Base-by-base conservation (phyloP, 2,888 invertebrate genomes). In the Peribatodes rhomboidaria region DNA sequence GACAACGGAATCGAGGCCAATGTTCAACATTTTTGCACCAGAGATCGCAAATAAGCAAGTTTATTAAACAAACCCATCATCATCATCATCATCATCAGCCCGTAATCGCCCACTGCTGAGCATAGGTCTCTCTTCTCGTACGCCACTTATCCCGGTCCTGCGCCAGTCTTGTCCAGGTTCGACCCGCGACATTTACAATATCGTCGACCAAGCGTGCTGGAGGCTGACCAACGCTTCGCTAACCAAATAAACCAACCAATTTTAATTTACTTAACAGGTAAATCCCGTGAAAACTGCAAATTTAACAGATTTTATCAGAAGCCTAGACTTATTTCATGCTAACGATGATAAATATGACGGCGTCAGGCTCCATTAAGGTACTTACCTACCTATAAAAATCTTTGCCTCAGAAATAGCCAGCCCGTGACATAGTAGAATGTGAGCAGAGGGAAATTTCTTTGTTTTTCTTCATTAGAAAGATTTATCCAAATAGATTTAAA, bases 291-390 rank as follows among this genome's bases (percentile, higher is more conserved):
- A 39, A 35, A 14, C 37, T 53, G 22, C 22, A 47, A 46, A 56
- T 49, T 55, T 2, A 27, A n/a, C 20, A 42, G 35, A 44, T 41
- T 47, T 41, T 35, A 22, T 33, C 49, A 31, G 49, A 64, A 44
- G 27, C 35, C 64, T 64, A 55, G 41, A 55, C 64, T 64, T 37
- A 64, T 50, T 64, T 44, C 37, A 18, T 33, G 33, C 44, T 64
- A 64, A 64, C 55, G 59, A 55, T 64, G 64, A 64, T 59, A 59
- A 55, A 64, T 64, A 64, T 55, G 64, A 59, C 59, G 64, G 55
- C 59, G 64, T 42, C 44, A 41, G 55, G 44, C 54, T 59, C 64
- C 59, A 64, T 64, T 55, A 64, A 53, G 58, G 57, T 63, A 59
- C 64, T 59, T 42, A 44, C 64, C 59, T 50, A 64, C 42, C 59